phyloP scores from a whole-genome alignment of 2,797 vertebrate species.

The Falco columbarius region DNA sequence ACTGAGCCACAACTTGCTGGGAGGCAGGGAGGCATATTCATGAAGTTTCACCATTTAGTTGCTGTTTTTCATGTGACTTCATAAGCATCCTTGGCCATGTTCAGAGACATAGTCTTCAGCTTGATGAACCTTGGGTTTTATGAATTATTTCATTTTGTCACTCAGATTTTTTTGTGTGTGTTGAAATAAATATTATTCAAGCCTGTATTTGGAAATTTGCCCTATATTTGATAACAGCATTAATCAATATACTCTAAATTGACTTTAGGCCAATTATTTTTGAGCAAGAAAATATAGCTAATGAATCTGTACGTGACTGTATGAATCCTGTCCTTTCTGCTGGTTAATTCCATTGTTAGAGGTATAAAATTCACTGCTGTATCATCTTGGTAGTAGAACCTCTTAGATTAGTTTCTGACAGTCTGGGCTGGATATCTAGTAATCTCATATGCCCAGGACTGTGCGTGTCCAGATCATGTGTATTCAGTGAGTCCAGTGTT shows the following conservation, averaged over 20 bases:
- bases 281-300: neutral
- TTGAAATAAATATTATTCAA: neutral
- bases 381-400: neutral
- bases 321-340: neutral
- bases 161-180: neutral
- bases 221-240: neutral
- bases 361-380: neutral
- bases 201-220: neutral
- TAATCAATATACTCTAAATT: neutral
- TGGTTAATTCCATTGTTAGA: neutral
- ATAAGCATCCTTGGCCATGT: neutral
- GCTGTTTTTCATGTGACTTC: neutral
- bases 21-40: neutral
- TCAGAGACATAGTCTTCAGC: neutral
- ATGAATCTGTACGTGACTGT: neutral
- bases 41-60: neutral
- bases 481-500: neutral
- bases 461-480: neutral
- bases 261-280: neutral
- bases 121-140: neutral
- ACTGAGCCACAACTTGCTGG: neutral
- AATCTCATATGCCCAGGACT: neutral
- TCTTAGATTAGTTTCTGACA: neutral
- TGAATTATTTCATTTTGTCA: neutral
- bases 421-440: neutral